Conservation (phyloP, 2,888 invertebrate species). For the Nycteola revayana region DNA sequence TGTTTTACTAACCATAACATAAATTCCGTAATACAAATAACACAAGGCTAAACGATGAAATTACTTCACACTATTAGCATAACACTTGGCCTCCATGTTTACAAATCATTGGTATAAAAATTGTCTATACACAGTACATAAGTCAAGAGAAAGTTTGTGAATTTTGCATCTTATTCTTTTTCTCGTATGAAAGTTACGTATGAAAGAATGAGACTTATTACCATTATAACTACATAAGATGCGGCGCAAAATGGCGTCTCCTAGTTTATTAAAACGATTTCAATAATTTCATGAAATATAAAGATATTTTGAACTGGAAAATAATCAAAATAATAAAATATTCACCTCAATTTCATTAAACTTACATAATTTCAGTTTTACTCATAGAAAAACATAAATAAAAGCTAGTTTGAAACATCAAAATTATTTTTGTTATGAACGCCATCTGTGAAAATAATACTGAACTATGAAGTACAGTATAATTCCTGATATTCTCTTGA, state of each 20-base stretch:
- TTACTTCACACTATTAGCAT: constrained; percentile 52
- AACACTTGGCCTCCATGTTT: constrained; percentile 79
- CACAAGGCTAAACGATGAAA: constrained; percentile 38
- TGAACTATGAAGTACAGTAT: too few species aligned
- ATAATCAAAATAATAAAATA: too few species aligned
- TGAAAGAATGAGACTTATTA: constrained; percentile 55
- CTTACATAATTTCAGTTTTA: too few species aligned
- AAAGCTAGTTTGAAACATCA: constrained; percentile 17
- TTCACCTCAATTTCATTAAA: too few species aligned
- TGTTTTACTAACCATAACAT: constrained; percentile 47
- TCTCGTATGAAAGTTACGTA: constrained; percentile 31
- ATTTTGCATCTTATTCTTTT: constrained; percentile 57
- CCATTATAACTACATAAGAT: constrained; percentile 46
- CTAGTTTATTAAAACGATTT: too few species aligned
- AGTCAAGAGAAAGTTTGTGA: constrained; percentile 66
- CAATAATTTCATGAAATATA: too few species aligned
- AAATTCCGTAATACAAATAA: constrained; percentile 34
- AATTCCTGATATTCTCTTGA: too few species aligned
- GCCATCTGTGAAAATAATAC: constrained; percentile 18
- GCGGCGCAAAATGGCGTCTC: constrained; percentile 74
- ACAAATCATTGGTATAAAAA: constrained; percentile 76
- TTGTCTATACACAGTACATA: constrained; percentile 44
- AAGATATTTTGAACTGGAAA: too few species aligned
- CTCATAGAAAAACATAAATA: constrained; percentile 1
- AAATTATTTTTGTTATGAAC: constrained; percentile 6